Percentiles rank a stretch among this genome's conserved stretches.
These are phyloP conservation scores for Philaethria dido DNA, from an alignment of 2,888 invertebrate species.

Conservation along the genomic window DNA sequence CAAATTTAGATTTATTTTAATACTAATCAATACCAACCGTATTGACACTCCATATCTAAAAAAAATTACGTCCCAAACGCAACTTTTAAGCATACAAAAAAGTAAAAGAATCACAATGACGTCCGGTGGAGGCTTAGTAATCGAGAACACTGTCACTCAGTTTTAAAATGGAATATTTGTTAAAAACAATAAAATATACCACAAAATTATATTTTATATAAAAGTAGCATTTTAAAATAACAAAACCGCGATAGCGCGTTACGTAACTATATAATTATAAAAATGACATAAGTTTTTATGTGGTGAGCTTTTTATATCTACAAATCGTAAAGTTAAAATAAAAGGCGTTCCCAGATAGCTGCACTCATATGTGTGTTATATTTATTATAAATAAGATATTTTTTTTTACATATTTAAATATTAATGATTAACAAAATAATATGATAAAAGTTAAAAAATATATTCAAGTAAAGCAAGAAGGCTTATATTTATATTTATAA, in stretches of 20 bases:
- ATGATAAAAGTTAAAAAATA: background rate
- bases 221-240: background rate
- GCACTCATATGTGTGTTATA: no score
- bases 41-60: no score
- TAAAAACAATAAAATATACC: background rate
- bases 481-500: background rate
- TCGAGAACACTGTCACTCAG: no score
- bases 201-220: background rate
- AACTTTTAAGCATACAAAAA: background rate
- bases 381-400: no score
- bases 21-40: no score
- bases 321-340: background rate
- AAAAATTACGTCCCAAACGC: no score
- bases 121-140: background rate
- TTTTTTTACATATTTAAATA: no score
- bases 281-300: background rate
- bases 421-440: no score
- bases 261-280: background rate
- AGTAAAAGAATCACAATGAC: background rate
- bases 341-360: background rate
- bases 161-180: background rate
- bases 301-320: background rate
- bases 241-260: slow-evolving; percentile 2
- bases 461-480: background rate
- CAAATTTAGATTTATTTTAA: no score